Base-by-base conservation (phyloP, 35 echinoderm and acorn worm species). In the Antedon bifida region DNA sequence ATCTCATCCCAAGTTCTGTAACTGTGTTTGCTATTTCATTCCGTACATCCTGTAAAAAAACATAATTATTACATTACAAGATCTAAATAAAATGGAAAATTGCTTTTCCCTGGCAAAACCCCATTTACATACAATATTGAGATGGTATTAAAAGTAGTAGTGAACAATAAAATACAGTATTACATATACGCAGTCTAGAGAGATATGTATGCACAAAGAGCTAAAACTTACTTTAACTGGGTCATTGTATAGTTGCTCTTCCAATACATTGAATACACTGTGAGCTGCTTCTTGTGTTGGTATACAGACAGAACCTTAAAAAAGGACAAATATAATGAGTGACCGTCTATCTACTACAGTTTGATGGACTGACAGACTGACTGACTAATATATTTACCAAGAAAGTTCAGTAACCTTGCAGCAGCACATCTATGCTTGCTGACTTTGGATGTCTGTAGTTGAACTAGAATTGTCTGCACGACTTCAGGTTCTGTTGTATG, bases 371-470 rank as follows among this genome's bases (percentile, higher is more conserved):
- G 38, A 42, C 14, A 14, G 14, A 42, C 14, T 42, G 38, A 4
- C 38, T 42, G 14, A 42, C 38, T 42, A 42, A 14, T 42, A 19
- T 33, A 85, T 88, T 88, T 78, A 99, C 95, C 95, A 14, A 99
- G 86, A 51, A 86, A 75, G 32, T 87, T 88, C 34, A 99, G 82
- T 13, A 99, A 86, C 79, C 83, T 92, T 8, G 95, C 91, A 80
- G 95, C 88, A 75, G 95, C 85, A 36, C 84, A 91, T 32, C 95
- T 89, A 78, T 99, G 83, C 33, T 86, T 92, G 87, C 95, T 90
- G 3, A 83, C 78, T 17, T 30, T 42, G 0, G 95, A 99, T 19
- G 79, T 85, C 86, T 99, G 77, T 29, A 99, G 83, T 73, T 99
- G 95, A 78, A 85, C 78, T 9, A 99, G 74, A 10, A 93, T 86